Evolutionary conservation across 2,888 invertebrate species (phyloP).

Genomic region (Acronicta aceris): DNA sequence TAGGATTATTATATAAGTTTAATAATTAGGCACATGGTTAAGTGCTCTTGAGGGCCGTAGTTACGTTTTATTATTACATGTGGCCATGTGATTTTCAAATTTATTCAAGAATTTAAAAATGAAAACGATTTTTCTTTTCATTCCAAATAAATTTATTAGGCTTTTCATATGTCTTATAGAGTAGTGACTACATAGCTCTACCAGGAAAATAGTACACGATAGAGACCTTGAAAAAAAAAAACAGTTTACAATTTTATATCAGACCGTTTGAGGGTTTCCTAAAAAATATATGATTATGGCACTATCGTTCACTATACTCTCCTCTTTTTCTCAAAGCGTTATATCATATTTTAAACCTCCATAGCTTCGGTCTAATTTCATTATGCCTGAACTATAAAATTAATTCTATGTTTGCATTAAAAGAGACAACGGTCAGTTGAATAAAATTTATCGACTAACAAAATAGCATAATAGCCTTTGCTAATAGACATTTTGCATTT

Average conservation of each 20-base stretch:
- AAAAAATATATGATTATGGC: too few relatives aligned
- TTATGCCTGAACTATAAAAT: conserved; percentile 2
- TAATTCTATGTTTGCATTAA: conserved; percentile 10
- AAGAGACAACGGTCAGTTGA: conserved; percentile 8
- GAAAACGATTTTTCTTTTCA: background rate
- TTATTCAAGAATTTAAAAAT: background rate
- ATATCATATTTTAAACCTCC: too few relatives aligned
- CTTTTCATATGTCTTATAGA: background rate
- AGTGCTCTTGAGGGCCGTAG: conserved; percentile 22
- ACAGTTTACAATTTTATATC: too few relatives aligned
- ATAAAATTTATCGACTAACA: conserved; percentile 20
- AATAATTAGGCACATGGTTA: conserved; percentile 30
- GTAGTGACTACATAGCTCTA: too few relatives aligned
- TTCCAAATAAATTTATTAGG: background rate
- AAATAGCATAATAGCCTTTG: conserved; percentile 10
- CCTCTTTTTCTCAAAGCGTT: too few relatives aligned
- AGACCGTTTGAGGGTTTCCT: too few relatives aligned
- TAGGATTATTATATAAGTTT: conserved; percentile 79
- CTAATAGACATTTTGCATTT: conserved; percentile 9
- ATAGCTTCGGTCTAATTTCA: too few relatives aligned
- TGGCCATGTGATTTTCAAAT: conserved; percentile 12
- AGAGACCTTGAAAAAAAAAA: too few relatives aligned
- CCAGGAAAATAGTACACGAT: too few relatives aligned
- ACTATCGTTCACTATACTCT: too few relatives aligned
- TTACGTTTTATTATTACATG: conserved; percentile 27